These are phyloP conservation scores for Mus pahari DNA, from an alignment of 2,113 vertebrate species.

Conservation along the genomic window DNA sequence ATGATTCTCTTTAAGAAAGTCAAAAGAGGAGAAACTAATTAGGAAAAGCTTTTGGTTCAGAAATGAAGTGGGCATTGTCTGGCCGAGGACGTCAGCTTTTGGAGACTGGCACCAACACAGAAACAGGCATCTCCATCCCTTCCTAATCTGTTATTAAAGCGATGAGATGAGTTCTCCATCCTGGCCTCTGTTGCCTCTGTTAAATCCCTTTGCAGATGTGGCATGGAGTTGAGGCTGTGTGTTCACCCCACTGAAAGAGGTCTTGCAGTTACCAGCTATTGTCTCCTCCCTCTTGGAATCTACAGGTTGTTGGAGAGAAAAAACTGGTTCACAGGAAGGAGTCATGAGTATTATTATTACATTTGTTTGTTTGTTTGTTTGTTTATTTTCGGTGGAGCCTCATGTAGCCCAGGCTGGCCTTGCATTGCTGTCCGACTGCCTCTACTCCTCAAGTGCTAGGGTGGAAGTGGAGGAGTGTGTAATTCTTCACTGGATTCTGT, in stretches of 20 bases:
- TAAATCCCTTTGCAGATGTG: not conserved
- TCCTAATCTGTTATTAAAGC: constrained; percentile 54
- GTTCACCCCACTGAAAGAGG: not conserved
- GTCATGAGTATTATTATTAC: not conserved
- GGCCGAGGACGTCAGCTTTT: not conserved
- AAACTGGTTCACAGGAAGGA: not conserved
- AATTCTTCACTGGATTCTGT: not conserved
- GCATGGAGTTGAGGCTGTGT: not conserved
- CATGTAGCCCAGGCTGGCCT: not conserved
- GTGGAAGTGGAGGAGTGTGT: not conserved
- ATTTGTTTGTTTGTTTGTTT: no score
- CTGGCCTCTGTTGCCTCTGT: not conserved
- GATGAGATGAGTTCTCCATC: not conserved
- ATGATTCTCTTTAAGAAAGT: constrained; percentile 19
- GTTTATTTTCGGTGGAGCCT: not conserved
- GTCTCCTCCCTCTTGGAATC: not conserved
- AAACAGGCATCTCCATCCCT: not conserved
- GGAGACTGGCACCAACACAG: not conserved
- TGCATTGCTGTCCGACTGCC: not conserved
- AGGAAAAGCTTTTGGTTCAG: constrained; percentile 38
- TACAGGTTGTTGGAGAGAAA: not conserved
- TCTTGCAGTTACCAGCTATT: not conserved
- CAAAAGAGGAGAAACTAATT: not conserved
- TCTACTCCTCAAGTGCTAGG: not conserved
- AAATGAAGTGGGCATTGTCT: not conserved